Percentiles rank a stretch among this genome's conserved stretches.
phyloP scores from a whole-genome alignment of 2,888 invertebrate genomes.

The Stenurella melanura region DNA sequence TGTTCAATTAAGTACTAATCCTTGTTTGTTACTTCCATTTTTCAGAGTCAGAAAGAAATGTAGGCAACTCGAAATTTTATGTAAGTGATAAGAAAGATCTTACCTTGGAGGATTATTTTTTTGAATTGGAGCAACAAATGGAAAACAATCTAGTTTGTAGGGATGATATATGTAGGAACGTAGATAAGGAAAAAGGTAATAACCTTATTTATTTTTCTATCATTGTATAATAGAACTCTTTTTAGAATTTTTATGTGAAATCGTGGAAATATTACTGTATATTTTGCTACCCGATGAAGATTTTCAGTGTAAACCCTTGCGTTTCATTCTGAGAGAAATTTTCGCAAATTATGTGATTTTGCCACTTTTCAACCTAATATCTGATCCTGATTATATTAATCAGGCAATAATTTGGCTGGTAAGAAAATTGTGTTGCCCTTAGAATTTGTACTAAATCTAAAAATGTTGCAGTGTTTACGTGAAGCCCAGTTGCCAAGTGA shows the following conservation, averaged over 20 bases:
- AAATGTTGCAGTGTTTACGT: conserved; percentile 81
- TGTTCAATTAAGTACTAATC: conserved; percentile 6
- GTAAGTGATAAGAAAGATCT: conserved; percentile 72
- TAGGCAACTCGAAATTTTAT: conserved; percentile 81
- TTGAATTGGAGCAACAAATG: conserved; percentile 91
- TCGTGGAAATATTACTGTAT: conserved; percentile 88
- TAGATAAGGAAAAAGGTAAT: conserved; percentile 78
- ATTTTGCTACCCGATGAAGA: conserved; percentile 88
- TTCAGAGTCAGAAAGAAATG: conserved; percentile 67
- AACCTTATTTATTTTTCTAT: neutral
- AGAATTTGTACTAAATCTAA: neutral
- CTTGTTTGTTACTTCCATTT: conserved; percentile 63
- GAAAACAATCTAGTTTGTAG: conserved; percentile 87
- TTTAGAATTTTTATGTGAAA: conserved; percentile 86
- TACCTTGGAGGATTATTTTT: conserved; percentile 85
- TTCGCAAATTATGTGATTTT: conserved; percentile 69
- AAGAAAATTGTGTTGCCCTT: conserved; percentile 68
- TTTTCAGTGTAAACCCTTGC: conserved; percentile 87
- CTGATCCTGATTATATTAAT: conserved; percentile 95
- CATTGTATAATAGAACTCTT: conserved; percentile 46
- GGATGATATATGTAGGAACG: conserved; percentile 85
- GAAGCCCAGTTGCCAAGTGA: conserved; percentile 87
- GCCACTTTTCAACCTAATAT: conserved; percentile 82
- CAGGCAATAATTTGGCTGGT: conserved; percentile 92
- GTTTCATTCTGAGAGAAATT: conserved; percentile 83